phyloP scores from a whole-genome alignment of 2,797 vertebrate species.

The Poecilia velifera region DNA sequence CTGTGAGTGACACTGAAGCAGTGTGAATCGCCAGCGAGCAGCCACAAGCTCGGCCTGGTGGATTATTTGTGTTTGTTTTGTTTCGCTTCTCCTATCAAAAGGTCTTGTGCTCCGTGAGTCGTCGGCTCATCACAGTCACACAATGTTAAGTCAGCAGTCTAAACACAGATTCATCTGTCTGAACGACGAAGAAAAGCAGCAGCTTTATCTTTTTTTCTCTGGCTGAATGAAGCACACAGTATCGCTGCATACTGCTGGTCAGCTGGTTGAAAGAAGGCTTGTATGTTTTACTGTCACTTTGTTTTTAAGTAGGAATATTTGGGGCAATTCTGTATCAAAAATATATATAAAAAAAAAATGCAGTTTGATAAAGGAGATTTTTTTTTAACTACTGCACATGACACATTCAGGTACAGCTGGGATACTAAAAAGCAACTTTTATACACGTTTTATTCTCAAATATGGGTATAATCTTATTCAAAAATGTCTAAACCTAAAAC shows the following conservation, averaged over 20 bases:
- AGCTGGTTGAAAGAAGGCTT: not conserved
- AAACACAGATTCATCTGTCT: not conserved
- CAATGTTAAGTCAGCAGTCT: not conserved
- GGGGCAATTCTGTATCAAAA: not conserved
- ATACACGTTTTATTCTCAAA: not conserved
- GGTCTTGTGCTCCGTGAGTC: not conserved
- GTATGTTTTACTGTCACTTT: not conserved
- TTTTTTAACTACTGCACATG: not conserved
- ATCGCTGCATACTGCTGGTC: not conserved
- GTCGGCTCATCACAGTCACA: not conserved
- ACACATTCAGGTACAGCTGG: not conserved
- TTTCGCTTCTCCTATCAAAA: not conserved
- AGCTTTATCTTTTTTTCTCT: not conserved
- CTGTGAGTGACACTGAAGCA: slow-evolving; percentile 12
- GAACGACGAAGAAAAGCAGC: not conserved
- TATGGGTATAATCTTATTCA: not conserved
- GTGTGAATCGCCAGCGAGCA: not conserved
- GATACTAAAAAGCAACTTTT: not conserved
- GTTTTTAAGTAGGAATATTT: not conserved
- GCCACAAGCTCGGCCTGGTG: not conserved
- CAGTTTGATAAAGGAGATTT: not conserved
- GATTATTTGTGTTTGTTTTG: not conserved
- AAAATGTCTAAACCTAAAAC: not conserved
- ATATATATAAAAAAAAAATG: not conserved
- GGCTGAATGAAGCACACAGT: not conserved